Conservation (phyloP, 2,797 vertebrate species). For the Streptopelia turtur region DNA sequence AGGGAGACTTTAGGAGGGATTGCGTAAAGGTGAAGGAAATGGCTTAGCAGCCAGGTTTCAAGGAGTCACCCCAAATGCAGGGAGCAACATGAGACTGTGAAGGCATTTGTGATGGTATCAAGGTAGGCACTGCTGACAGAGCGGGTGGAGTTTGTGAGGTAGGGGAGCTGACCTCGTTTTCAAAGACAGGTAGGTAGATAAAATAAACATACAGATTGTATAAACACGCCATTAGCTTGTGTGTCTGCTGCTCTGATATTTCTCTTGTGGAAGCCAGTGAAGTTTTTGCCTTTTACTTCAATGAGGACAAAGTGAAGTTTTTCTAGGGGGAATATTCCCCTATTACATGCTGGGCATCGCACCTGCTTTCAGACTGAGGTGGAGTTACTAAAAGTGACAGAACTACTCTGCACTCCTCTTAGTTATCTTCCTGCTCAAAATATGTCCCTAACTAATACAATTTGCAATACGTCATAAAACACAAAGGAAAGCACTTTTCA, state of each 20-base stretch:
- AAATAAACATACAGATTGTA: neutral
- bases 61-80: neutral
- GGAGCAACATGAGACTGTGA: neutral
- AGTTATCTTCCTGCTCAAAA: slow-evolving; percentile 67
- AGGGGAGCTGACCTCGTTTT: neutral
- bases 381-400: slow-evolving; percentile 45
- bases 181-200: neutral
- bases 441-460: slow-evolving; percentile 69
- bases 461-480: slow-evolving; percentile 76
- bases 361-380: neutral
- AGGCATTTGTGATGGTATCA: neutral
- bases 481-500: slow-evolving; percentile 79
- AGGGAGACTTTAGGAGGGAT: slow-evolving; percentile 15
- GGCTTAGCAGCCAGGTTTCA: slow-evolving; percentile 2
- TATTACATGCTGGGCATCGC: neutral
- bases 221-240: neutral
- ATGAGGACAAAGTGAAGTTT: neutral
- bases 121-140: neutral
- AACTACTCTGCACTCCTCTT: slow-evolving; percentile 33
- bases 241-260: neutral
- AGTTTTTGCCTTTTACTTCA: neutral
- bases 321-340: neutral
- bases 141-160: neutral
- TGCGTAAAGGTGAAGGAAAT: slow-evolving; percentile 6
- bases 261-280: neutral